phyloP scores from a whole-genome alignment of 2,797 vertebrate species.

The Malurus splendens region DNA sequence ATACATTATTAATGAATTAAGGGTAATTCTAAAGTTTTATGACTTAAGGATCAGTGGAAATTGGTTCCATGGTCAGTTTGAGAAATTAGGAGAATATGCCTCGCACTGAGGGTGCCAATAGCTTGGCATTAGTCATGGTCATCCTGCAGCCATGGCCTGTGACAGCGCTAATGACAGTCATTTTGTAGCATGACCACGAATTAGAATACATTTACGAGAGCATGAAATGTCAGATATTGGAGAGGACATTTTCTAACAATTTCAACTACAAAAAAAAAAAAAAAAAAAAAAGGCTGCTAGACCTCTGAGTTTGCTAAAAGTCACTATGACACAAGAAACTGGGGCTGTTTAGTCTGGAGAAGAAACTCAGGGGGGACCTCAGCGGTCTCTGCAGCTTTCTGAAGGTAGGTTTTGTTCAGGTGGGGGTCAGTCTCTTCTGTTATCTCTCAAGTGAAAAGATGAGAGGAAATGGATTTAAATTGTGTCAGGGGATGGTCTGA shows the following conservation, averaged over 20 bases:
- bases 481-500: neutral
- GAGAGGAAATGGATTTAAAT: neutral
- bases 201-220: constrained; percentile 81
- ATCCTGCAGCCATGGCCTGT: constrained; percentile 78
- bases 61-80: constrained; percentile 93
- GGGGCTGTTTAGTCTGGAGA: neutral
- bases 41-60: constrained; percentile 85
- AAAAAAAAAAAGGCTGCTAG: neutral
- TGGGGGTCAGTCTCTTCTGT: neutral
- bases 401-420: neutral
- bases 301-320: constrained; percentile 36
- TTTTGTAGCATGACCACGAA: constrained; percentile 84
- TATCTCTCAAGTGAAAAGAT: neutral
- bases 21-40: constrained; percentile 92
- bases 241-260: constrained; percentile 63
- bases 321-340: neutral
- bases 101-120: constrained; percentile 79
- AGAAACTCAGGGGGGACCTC: neutral
- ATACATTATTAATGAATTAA: constrained; percentile 94
- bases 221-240: constrained; percentile 79
- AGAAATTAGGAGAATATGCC: constrained; percentile 88
- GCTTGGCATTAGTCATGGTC: constrained; percentile 88
- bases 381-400: neutral
- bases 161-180: constrained; percentile 92
- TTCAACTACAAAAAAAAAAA: constrained; percentile 48